phyloP scores from a whole-genome alignment of 64 coral and sea anemone genomes.

The Exaiptasia diaphana region DNA sequence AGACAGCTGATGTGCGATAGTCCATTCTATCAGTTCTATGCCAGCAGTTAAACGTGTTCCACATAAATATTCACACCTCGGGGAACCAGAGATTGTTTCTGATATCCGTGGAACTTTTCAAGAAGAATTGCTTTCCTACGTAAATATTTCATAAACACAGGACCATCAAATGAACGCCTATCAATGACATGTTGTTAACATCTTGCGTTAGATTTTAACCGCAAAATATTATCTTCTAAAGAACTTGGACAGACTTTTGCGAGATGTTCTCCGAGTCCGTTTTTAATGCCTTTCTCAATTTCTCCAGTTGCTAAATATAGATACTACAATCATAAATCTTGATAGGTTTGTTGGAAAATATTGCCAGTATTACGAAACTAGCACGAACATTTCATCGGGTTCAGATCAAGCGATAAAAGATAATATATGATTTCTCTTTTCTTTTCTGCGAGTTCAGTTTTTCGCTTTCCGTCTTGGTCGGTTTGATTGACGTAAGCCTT shows the following conservation, averaged over 20 bases:
- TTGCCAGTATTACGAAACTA: conserved; percentile 14
- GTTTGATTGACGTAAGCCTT: conserved; percentile 16
- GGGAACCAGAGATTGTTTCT: not conserved
- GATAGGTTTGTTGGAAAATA: conserved; percentile 22
- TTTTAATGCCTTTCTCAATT: not conserved
- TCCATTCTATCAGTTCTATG: not conserved
- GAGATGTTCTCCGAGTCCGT: not conserved
- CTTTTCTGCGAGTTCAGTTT: conserved; percentile 1
- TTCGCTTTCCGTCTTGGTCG: not conserved
- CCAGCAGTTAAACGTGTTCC: not conserved
- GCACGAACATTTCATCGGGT: conserved; percentile 25
- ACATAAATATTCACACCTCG: conserved; percentile 24
- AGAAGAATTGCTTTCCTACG: not conserved
- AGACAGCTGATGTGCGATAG: conserved; percentile 21
- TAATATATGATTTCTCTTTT: conserved; percentile 9
- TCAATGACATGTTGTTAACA: conserved; percentile 27
- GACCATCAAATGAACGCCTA: conserved; percentile 22
- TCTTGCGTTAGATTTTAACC: conserved; percentile 1
- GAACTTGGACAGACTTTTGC: not conserved
- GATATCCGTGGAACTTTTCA: conserved; percentile 17
- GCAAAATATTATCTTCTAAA: not conserved
- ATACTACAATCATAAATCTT: conserved; percentile 10
- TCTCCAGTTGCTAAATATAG: not conserved
- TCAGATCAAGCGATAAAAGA: conserved; percentile 10
- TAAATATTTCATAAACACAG: conserved; percentile 41